phyloP scores from a whole-genome alignment of 2,113 vertebrate genomes.

The Erinaceus europaeus region DNA sequence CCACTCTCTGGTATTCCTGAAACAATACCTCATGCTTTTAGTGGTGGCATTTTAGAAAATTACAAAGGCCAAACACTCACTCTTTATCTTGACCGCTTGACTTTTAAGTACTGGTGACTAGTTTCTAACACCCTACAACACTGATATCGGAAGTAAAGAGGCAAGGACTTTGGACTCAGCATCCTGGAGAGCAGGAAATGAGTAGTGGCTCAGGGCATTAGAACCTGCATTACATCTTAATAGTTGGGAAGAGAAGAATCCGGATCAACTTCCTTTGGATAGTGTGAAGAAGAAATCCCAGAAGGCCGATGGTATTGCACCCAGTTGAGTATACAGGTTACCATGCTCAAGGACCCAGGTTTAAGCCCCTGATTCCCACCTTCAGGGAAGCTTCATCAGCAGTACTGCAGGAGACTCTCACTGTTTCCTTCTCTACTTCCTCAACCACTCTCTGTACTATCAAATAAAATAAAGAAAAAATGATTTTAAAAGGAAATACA shows the following conservation, averaged over 20 bases:
- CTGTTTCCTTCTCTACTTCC: too few relatives aligned
- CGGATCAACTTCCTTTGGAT: not conserved
- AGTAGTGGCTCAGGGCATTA: not conserved
- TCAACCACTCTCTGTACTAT: too few relatives aligned
- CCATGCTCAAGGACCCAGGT: too few relatives aligned
- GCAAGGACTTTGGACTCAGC: not conserved
- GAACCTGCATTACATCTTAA: not conserved
- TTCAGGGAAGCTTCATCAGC: too few relatives aligned
- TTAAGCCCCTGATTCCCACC: too few relatives aligned
- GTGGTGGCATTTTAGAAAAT: constrained; percentile 35
- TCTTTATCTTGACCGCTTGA: constrained; percentile 49
- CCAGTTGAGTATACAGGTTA: too few relatives aligned
- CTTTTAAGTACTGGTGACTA: not conserved
- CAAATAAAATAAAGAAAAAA: too few relatives aligned
- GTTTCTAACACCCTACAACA: not conserved
- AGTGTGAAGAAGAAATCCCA: too few relatives aligned
- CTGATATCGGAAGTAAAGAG: not conserved
- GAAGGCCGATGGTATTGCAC: too few relatives aligned
- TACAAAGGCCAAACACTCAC: constrained; percentile 37
- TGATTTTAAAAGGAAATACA: too few relatives aligned
- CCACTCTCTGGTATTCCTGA: not conserved
- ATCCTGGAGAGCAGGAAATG: not conserved
- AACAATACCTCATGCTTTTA: constrained; percentile 40
- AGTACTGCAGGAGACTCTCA: too few relatives aligned
- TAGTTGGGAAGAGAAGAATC: not conserved